Base-by-base conservation (phyloP, 2,113 vertebrate genomes). In the Pholis gunnellus region DNA sequence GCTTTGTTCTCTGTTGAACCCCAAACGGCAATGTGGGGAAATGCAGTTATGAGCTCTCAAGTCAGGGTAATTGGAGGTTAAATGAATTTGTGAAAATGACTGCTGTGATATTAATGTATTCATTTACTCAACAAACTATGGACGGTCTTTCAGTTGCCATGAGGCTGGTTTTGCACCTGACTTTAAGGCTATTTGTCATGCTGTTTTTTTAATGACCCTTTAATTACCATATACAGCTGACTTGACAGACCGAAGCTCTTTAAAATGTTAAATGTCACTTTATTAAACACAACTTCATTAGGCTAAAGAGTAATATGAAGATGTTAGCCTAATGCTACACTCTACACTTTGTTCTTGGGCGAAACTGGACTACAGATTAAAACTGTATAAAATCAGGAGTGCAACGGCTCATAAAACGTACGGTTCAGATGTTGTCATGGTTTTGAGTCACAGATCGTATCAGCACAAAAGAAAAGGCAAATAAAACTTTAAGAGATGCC, bases 51-150 rank as follows among this genome's bases (percentile, higher is more conserved):
- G 17, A 76, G 87, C 65, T 81, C 76, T 70, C 57, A 36, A 61
- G 66, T 64, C 65, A 48, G 80, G 44, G 63, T 90, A 90, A 92
- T 90, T 89, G 82, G 64, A 90, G 88, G 87, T 90, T 90, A 93
- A 88, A 83, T 75, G 63, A 89, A 87, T 85, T 83, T 75, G 63
- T 68, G 40, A 76, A 85, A 89, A 91, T 75, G 42, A 61, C 54
- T 79, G 48, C 68, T 36, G 15, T 63, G 64, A 87, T 82, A 85
- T 87, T 87, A 82, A 83, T 82, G 63, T 71, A 73, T 66, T 72
- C n/a, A 81, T 88, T 79, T 72, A 50, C 36, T 56, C 56, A 42
- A 42, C 65, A 69, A 42, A 64, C 25, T 61, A 56, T 50, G 72
- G 56, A 22, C 2, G 27, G 65, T 50, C 25, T 65, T 79, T 59